These are phyloP conservation scores for Cyanistes caeruleus DNA, from an alignment of 2,113 vertebrate genomes.

Conservation along the genomic window DNA sequence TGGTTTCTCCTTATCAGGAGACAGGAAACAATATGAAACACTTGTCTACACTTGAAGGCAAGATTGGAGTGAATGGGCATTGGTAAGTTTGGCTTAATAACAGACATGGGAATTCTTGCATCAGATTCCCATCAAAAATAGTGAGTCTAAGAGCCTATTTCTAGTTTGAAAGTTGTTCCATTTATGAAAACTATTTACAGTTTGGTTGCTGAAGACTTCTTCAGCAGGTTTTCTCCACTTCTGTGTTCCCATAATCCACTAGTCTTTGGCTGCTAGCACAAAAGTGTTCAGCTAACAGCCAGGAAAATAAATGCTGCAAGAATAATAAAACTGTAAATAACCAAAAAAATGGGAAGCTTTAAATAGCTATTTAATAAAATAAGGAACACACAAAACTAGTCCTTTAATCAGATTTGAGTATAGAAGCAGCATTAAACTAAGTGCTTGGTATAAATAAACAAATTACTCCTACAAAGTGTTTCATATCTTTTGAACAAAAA, in stretches of 20 bases:
- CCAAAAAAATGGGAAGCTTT: accelerated
- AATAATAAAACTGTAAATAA: neutral
- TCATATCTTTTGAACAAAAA: neutral
- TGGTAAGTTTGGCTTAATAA: neutral
- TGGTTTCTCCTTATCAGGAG: neutral
- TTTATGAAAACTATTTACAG: neutral
- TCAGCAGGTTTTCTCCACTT: neutral
- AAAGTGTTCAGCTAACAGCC: neutral
- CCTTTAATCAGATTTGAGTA: neutral
- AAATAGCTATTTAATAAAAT: neutral
- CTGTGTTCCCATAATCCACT: neutral
- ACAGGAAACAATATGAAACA: neutral
- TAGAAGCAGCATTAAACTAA: neutral
- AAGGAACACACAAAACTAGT: neutral
- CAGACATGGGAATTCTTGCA: neutral
- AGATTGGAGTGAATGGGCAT: neutral
- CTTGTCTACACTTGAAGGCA: neutral
- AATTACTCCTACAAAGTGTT: accelerated
- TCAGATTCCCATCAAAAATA: neutral
- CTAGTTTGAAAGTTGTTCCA: neutral
- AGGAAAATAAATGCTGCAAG: neutral
- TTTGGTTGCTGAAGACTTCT: neutral
- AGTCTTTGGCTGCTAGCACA: neutral
- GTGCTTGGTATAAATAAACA: neutral
- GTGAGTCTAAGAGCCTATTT: neutral